phyloP scores from a whole-genome alignment of 2,113 vertebrate genomes.

The Otolemur garnettii region DNA sequence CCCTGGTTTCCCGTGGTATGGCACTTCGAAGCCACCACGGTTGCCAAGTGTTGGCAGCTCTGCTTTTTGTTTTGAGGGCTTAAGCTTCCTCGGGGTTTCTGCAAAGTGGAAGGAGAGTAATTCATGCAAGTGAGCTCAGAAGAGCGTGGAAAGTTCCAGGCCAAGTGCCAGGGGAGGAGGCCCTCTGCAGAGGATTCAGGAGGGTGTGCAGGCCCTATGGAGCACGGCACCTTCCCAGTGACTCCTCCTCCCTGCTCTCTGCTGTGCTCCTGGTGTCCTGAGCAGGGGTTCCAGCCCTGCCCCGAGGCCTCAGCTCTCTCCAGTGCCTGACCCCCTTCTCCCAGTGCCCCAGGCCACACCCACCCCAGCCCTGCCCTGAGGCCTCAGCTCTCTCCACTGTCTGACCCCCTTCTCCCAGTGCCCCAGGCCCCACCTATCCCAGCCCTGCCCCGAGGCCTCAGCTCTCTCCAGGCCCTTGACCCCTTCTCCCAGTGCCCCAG shows the following conservation, averaged over 20 bases:
- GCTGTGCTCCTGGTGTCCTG: neutral
- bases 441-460: too few relatives aligned
- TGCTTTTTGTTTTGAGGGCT: neutral
- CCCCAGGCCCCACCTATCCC: too few relatives aligned
- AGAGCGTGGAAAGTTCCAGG: neutral
- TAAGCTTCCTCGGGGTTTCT: neutral
- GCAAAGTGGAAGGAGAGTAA: neutral
- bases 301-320: too few relatives aligned
- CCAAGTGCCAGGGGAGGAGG: neutral
- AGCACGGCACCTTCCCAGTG: accelerated
- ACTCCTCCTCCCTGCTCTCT: neutral
- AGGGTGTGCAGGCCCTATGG: accelerated
- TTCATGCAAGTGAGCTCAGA: neutral
- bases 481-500: too few relatives aligned
- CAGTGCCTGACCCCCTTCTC: too few relatives aligned
- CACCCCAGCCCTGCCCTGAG: too few relatives aligned
- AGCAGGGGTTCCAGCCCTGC: too few relatives aligned
- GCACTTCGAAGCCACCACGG: neutral
- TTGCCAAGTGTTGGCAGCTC: neutral
- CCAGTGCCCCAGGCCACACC: too few relatives aligned
- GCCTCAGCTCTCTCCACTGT: too few relatives aligned
- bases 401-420: too few relatives aligned
- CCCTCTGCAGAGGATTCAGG: neutral
- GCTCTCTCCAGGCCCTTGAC: too few relatives aligned
- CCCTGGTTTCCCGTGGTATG: neutral